Evolutionary conservation across 1,140 invertebrate species (phyloP).

Genomic region (Plutomurus gul): DNA sequence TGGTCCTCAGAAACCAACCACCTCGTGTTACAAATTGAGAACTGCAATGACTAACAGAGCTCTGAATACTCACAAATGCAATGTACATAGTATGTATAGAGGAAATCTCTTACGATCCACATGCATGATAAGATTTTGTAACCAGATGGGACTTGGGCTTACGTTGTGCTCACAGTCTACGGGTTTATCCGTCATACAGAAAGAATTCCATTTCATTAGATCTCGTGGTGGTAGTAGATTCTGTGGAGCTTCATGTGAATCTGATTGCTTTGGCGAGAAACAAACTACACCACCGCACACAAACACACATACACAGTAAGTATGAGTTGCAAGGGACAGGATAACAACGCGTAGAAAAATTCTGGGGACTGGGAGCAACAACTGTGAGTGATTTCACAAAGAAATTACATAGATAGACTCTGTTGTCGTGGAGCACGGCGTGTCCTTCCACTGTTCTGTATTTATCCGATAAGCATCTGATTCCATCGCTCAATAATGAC

Average conservation of each 20-base stretch:
- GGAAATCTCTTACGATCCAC: conserved; percentile 5
- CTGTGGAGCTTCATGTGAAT: too few species aligned
- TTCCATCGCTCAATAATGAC: conserved; percentile 31
- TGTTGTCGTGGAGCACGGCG: not conserved
- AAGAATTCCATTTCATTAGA: too few species aligned
- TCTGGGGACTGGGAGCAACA: too few species aligned
- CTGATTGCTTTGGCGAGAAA: too few species aligned
- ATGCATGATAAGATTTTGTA: conserved; percentile 25
- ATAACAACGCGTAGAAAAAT: too few species aligned
- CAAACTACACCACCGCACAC: too few species aligned
- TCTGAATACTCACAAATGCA: not conserved
- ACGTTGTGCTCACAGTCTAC: not conserved
- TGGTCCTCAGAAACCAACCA: not conserved
- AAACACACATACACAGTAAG: too few species aligned
- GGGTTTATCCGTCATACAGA: not conserved
- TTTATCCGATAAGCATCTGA: conserved; percentile 20
- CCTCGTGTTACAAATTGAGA: not conserved
- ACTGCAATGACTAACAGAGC: not conserved
- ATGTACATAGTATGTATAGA: too few species aligned
- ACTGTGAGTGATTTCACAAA: conserved; percentile 1
- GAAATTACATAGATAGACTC: not conserved
- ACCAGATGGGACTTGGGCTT: conserved; percentile 20
- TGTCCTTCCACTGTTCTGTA: not conserved
- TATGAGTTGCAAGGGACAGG: too few species aligned
- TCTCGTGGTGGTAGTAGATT: not conserved